Evolutionary conservation across 2,888 invertebrate genomes (phyloP), one percentile per base, ranked within the genome.

Genomic region (Nemoura dubitans): DNA sequence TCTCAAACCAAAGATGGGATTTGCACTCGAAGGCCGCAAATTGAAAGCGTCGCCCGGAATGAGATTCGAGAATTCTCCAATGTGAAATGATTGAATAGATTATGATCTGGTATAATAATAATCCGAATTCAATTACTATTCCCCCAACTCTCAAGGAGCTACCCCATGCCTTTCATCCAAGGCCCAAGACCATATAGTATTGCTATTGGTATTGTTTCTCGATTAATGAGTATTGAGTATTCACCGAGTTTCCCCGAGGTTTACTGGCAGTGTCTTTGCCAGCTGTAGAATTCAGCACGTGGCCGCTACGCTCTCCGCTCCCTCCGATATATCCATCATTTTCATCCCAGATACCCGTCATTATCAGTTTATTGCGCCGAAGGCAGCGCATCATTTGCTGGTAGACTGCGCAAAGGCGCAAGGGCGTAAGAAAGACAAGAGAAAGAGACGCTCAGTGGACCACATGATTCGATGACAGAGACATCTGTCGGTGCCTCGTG

Each of bases 341-440:
- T 42, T 83, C 83, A 78, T 78, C 83, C 30, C 42, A n/a, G 43
- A 84, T 83, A 83, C 42, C 84, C 78, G 84, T 86, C 86, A 86
- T 59, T 29, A 25, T n/a, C 80, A 78, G 80, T 36, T 42, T 30
- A 26, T 36, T 42, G 83, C 25, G 83, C 30, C 83, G n/a, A 2
- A 26, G 83, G 86, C 84, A 85, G 80, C 84, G 28, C 85, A 30
- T 85, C 85, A 87, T 87, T 85, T 85, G 43, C 85, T 85, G 87
- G 85, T 87, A 87, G 87, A 85, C 59, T 85, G 85, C 76, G 76
- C 85, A n/a, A 82, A 78, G 28, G 16, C 28, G 78, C 28, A 78
- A 27, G 43, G 30, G 43, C 83, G 83, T 27, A 78, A 27, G 83
- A 42, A 42, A 83, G 36, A 83, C 36, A 43, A 36, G 83, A 42